These are phyloP conservation scores for Euthynnus affinis DNA, from an alignment of 2,797 vertebrate species.

Conservation along the genomic window DNA sequence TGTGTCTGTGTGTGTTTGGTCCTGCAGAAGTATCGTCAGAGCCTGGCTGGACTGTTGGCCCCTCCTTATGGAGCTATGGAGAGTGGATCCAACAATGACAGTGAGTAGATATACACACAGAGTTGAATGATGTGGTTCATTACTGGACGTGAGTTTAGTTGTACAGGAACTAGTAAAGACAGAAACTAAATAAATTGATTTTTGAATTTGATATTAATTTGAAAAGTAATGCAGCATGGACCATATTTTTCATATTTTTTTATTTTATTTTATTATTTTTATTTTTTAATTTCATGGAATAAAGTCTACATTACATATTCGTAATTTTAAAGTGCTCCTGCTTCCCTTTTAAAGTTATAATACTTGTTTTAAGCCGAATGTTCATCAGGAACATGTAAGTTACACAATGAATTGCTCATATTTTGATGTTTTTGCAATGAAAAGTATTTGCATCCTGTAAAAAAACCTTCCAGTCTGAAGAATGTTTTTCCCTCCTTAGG, in stretches of 20 bases:
- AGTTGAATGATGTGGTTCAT: background rate
- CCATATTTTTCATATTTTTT: no score
- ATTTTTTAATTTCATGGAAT: background rate
- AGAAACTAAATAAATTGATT: background rate
- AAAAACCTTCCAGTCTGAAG: conserved; percentile 2
- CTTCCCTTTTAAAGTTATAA: background rate
- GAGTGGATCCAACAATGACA: conserved; percentile 95
- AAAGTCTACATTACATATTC: background rate
- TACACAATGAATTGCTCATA: background rate
- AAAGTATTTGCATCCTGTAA: background rate
- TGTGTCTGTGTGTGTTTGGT: conserved; percentile 37
- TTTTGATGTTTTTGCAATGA: background rate
- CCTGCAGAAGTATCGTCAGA: conserved; percentile 94
- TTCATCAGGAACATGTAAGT: background rate
- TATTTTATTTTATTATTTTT: no score
- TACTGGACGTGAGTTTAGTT: background rate
- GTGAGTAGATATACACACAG: conserved; percentile 84
- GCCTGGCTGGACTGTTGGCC: conserved; percentile 95
- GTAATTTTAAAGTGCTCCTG: background rate
- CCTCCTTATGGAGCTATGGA: conserved; percentile 99
- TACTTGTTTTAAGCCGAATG: background rate
- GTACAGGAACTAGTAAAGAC: background rate
- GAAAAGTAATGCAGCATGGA: background rate
- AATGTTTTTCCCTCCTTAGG: conserved; percentile 82
- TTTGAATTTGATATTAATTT: no score